Percentiles rank a stretch among this genome's conserved stretches.
phyloP scores from a whole-genome alignment of 2,113 vertebrate genomes.

The Podilymbus podiceps region DNA sequence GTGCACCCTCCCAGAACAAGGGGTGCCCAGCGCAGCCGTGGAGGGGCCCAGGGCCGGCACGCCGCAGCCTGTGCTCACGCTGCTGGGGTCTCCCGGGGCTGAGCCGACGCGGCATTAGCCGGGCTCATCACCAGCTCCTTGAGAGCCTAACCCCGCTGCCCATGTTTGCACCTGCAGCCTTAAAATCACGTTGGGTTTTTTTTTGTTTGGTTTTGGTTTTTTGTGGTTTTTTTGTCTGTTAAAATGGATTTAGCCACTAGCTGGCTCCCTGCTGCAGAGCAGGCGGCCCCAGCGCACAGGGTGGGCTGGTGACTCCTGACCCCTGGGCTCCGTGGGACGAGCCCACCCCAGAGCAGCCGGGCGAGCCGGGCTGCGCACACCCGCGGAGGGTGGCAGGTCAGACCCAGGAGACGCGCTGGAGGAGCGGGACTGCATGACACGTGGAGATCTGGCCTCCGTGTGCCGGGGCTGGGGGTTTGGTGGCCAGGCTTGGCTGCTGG shows the following conservation, averaged over 20 bases:
- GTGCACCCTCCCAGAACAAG: not conserved
- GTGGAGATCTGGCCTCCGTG: not conserved
- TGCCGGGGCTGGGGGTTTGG: not conserved
- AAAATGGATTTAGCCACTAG: not conserved
- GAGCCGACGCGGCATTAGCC: fast-evolving
- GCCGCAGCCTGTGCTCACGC: fast-evolving
- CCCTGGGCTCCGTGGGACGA: too few relatives aligned
- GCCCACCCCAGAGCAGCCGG: not conserved
- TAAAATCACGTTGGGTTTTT: fast-evolving
- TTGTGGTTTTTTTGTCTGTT: not conserved
- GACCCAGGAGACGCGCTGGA: not conserved
- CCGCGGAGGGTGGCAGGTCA: fast-evolving
- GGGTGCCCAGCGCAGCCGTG: not conserved
- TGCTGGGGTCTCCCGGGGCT: fast-evolving
- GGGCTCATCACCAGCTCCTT: fast-evolving
- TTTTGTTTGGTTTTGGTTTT: too few relatives aligned
- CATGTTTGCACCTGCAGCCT: not conserved
- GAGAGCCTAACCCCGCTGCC: fast-evolving
- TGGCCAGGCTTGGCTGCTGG: not conserved
- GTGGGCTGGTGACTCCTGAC: not conserved
- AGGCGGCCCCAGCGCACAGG: not conserved
- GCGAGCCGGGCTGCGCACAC: fast-evolving
- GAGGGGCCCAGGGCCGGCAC: fast-evolving
- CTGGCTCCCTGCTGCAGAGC: not conserved
- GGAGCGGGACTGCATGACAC: fast-evolving